phyloP scores from a whole-genome alignment of 1,140 invertebrate genomes.

The Drosophila gunungcola region DNA sequence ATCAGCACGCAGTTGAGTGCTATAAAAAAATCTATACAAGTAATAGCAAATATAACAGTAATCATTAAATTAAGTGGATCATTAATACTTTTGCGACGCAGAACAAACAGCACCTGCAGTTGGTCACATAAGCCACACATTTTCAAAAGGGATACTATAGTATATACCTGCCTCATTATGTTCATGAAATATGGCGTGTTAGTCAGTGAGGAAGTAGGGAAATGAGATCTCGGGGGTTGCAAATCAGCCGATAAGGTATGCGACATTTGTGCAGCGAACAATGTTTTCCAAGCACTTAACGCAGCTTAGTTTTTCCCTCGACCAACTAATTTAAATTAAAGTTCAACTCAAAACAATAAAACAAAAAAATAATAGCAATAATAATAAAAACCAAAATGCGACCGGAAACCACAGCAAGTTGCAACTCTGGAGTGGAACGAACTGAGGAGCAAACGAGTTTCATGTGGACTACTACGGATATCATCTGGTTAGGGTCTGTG shows the following conservation, averaged over 20 bases:
- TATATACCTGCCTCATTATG: slow-evolving; percentile 29
- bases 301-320: slow-evolving; percentile 19
- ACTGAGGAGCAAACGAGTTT: slow-evolving; percentile 52
- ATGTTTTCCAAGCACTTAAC: slow-evolving; percentile 44
- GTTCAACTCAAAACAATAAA: slow-evolving; percentile 42
- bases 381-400: slow-evolving; percentile 43
- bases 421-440: slow-evolving; percentile 61
- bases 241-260: slow-evolving; percentile 20
- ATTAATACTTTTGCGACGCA: slow-evolving; percentile 20
- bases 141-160: background rate
- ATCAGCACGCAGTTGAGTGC: slow-evolving; percentile 14
- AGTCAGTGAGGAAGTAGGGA: background rate
- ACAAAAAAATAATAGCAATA: slow-evolving; percentile 18
- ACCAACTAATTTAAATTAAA: slow-evolving; percentile 58
- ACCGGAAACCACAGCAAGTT: slow-evolving; percentile 59
- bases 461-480: slow-evolving; percentile 47
- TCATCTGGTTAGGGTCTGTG: slow-evolving; percentile 13
- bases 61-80: slow-evolving; percentile 39
- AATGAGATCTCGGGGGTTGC: slow-evolving; percentile 31
- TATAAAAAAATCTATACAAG: slow-evolving; percentile 32
- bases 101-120: slow-evolving; percentile 49
- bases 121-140: slow-evolving; percentile 53
- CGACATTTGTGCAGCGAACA: slow-evolving; percentile 9
- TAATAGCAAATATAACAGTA: slow-evolving; percentile 6
- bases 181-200: slow-evolving; percentile 39